These are phyloP conservation scores for Phoebastria nigripes DNA, from an alignment of 2,797 vertebrate genomes.

Conservation along the genomic window DNA sequence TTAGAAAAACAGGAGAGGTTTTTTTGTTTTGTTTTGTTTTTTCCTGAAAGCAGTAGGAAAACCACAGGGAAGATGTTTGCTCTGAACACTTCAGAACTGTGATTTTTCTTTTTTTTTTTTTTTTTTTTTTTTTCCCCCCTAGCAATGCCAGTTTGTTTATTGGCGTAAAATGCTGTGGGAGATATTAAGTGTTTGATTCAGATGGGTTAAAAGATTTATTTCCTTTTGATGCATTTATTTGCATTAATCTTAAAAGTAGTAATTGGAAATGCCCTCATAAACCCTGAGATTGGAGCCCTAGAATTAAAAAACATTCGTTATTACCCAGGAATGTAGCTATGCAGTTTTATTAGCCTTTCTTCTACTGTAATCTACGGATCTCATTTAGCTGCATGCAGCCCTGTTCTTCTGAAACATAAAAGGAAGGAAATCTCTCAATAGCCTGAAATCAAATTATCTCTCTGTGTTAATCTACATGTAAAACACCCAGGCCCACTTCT, in stretches of 20 bases:
- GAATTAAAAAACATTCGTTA: constrained; percentile 23
- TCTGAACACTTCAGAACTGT: not conserved
- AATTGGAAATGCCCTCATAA: constrained; percentile 32
- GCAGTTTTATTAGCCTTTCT: constrained; percentile 55
- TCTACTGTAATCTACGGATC: constrained; percentile 45
- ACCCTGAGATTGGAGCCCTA: not conserved
- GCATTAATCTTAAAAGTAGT: not conserved
- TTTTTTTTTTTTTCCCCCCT: no score
- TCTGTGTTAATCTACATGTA: constrained; percentile 50
- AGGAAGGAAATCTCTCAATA: constrained; percentile 23
- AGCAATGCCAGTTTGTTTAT: not conserved
- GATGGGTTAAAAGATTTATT: not conserved
- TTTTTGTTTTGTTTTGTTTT: not conserved
- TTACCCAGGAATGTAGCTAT: not conserved
- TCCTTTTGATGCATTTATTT: not conserved
- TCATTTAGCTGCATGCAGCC: constrained; percentile 53
- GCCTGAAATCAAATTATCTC: constrained; percentile 64
- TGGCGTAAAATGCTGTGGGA: not conserved
- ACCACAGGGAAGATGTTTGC: not conserved
- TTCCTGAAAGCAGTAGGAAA: not conserved
- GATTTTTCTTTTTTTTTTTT: not conserved
- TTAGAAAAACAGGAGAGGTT: not conserved
- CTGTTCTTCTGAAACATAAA: constrained; percentile 30
- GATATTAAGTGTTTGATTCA: not conserved
- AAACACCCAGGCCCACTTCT: constrained; percentile 7